phyloP scores from a whole-genome alignment of 2,113 vertebrate species.

The Sarotherodon lohbergeri region DNA sequence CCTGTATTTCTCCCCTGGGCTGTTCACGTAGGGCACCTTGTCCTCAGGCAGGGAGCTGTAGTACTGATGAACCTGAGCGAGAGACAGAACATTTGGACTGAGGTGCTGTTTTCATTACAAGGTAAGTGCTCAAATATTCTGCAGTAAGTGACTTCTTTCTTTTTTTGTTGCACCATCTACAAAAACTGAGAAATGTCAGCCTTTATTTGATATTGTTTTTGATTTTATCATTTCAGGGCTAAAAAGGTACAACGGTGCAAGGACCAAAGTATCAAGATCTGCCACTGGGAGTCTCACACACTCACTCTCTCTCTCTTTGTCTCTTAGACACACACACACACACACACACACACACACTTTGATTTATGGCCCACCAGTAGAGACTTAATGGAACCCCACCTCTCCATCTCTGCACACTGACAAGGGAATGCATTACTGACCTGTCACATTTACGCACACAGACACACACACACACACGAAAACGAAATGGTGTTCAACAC shows the following conservation, averaged over 20 bases:
- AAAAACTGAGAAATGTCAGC: not conserved
- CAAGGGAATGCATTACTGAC: slow-evolving; percentile 43
- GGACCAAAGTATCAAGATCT: not conserved
- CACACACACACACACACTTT: slow-evolving; percentile 8
- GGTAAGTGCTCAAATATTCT: not conserved
- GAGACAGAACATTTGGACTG: not conserved
- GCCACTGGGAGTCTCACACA: not conserved
- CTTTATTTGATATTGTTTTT: not conserved
- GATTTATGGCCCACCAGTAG: slow-evolving; percentile 66
- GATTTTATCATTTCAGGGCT: not conserved
- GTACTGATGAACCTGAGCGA: slow-evolving; percentile 91
- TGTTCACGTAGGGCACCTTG: slow-evolving; percentile 98
- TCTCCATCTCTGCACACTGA: slow-evolving; percentile 51
- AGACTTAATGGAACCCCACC: slow-evolving; percentile 67
- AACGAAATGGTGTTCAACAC: not conserved
- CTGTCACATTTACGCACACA: not conserved
- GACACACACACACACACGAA: not conserved
- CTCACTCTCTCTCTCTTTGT: not conserved
- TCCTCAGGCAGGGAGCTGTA: slow-evolving; percentile 97
- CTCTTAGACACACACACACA: not conserved
- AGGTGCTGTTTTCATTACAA: not conserved
- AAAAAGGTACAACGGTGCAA: not conserved
- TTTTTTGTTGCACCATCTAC: not conserved
- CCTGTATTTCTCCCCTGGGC: slow-evolving; percentile 92
- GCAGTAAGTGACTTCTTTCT: not conserved